A percentile compares a stretch with the other conserved stretches of the same genome.
phyloP scores from a whole-genome alignment of 2,113 vertebrate species.

The Colossoma macropomum region DNA sequence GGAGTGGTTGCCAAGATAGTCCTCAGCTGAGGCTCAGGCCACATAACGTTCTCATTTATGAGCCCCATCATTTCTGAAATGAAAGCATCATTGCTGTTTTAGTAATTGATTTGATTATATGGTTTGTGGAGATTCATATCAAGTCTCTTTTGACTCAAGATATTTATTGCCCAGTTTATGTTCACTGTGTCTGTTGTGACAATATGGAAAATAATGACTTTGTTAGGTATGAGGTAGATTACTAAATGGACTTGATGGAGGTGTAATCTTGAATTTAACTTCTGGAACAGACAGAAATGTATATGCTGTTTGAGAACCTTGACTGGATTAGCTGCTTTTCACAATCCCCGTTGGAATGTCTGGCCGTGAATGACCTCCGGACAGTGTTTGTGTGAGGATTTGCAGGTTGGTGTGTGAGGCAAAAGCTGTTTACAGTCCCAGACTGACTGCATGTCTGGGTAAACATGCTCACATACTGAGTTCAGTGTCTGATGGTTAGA shows the following conservation, averaged over 20 bases:
- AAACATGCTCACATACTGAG: constrained; percentile 4
- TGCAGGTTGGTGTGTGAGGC: constrained; percentile 1
- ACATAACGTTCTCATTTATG: constrained; percentile 49
- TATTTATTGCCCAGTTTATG: not conserved
- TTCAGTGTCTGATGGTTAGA: constrained; percentile 9
- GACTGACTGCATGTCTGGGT: not conserved
- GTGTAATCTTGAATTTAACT: constrained; percentile 11
- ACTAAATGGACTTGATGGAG: not conserved
- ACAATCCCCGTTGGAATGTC: not conserved
- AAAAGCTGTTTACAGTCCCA: constrained; percentile 5
- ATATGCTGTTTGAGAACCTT: not conserved
- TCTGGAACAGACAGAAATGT: not conserved
- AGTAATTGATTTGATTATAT: not conserved
- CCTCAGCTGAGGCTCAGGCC: constrained; percentile 65
- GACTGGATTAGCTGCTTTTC: not conserved
- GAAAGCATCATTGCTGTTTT: not conserved
- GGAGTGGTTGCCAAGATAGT: constrained; percentile 69
- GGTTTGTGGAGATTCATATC: constrained; percentile 7
- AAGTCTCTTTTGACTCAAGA: not conserved
- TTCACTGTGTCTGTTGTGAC: not conserved
- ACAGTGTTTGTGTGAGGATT: not conserved
- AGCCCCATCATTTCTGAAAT: not conserved
- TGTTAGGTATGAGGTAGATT: not conserved
- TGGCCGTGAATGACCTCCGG: constrained; percentile 12
- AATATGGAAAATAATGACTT: constrained; percentile 29